Evolutionary conservation across 2,113 vertebrate genomes (phyloP).

Genomic region (Rhinoptilus africanus): DNA sequence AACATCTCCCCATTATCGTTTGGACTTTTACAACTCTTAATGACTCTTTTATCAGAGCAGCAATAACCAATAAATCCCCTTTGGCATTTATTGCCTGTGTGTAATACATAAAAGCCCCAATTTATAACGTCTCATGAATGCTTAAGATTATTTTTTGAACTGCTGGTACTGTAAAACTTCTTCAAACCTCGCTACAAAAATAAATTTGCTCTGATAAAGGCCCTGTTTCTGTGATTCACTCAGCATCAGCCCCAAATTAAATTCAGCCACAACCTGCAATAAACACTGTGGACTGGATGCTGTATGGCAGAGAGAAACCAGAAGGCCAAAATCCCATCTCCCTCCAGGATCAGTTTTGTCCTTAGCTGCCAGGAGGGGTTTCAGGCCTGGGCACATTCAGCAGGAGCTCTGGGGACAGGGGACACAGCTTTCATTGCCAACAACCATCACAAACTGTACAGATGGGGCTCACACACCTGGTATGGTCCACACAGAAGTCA

Average conservation of each 20-base stretch:
- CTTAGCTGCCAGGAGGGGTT: not conserved
- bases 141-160: conserved; percentile 44
- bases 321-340: not conserved
- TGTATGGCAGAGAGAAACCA: not conserved
- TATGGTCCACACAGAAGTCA: not conserved
- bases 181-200: not conserved
- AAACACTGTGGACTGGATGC: not conserved
- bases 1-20: conserved; percentile 60
- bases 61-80: conserved; percentile 60
- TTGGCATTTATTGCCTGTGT: conserved; percentile 50
- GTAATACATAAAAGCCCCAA: conserved; percentile 45
- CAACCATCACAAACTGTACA: not conserved
- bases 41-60: conserved; percentile 62
- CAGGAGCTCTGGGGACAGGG: not conserved
- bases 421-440: not conserved
- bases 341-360: fast-evolving
- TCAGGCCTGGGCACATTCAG: not conserved
- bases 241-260: not conserved
- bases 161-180: not conserved
- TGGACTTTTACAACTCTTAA: conserved; percentile 64
- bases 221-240: not conserved
- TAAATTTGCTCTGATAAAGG: not conserved
- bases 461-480: not conserved
- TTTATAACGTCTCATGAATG: conserved; percentile 51
- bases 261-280: not conserved